phyloP scores from a whole-genome alignment of 2,888 invertebrate genomes.

The Nemoura dubitans region DNA sequence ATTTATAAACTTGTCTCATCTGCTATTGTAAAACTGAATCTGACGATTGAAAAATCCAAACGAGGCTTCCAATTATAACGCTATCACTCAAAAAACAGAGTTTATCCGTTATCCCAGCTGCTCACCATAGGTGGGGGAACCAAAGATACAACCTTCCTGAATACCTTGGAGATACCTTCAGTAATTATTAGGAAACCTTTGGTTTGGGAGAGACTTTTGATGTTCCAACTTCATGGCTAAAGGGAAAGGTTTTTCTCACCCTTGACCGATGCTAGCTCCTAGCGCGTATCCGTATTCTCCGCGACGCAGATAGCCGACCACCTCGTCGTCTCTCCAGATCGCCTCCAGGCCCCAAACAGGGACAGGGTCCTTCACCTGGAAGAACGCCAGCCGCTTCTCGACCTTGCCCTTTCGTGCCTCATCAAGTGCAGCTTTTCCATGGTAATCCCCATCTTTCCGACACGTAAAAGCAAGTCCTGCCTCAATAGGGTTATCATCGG shows the following conservation, averaged over 20 bases:
- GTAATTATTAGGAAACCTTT: no score
- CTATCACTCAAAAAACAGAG: no score
- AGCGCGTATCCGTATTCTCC: conserved; percentile 79
- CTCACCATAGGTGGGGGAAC: no score
- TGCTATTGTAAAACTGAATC: conserved; percentile 26
- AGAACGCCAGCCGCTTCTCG: conserved; percentile 73
- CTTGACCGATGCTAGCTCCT: conserved; percentile 69
- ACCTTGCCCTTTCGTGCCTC: conserved; percentile 71
- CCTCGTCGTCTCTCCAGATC: conserved; percentile 78
- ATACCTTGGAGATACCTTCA: no score
- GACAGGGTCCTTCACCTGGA: conserved; percentile 53
- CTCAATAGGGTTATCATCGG: conserved; percentile 88
- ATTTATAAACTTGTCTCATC: not conserved
- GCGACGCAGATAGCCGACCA: conserved; percentile 82
- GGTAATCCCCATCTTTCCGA: conserved; percentile 76
- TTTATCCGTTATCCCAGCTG: no score
- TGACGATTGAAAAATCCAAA: no score
- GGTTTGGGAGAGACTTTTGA: no score
- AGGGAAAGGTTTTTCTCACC: conserved; percentile 59
- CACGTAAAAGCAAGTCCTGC: conserved; percentile 83
- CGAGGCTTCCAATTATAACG: no score
- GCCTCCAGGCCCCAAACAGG: conserved; percentile 89
- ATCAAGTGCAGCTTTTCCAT: conserved; percentile 78
- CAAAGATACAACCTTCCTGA: no score
- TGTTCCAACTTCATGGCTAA: no score